These are phyloP conservation scores for Ptychoptera albimana DNA, from an alignment of 2,888 invertebrate species.

Conservation along the genomic window DNA sequence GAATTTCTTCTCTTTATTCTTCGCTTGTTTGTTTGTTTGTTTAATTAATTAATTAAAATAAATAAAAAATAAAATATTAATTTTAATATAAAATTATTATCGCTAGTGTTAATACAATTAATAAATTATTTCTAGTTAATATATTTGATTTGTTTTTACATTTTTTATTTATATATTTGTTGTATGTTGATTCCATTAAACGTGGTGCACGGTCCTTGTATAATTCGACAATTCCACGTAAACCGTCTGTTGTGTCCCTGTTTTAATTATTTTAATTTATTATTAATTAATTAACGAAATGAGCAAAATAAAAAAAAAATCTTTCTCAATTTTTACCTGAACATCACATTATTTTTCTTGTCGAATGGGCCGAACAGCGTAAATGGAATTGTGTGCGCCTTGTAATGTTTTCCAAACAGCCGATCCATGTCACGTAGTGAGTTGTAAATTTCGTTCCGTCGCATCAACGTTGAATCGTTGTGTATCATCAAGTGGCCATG, in stretches of 20 bases:
- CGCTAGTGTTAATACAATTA: too few species aligned
- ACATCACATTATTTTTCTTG: constrained; percentile 44
- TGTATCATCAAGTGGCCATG: constrained; percentile 50
- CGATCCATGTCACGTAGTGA: constrained; percentile 52
- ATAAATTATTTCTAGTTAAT: too few species aligned
- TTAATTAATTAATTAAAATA: too few species aligned
- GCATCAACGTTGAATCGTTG: constrained; percentile 36
- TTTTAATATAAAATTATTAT: too few species aligned
- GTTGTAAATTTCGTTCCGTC: constrained; percentile 51
- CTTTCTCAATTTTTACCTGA: constrained; percentile 20
- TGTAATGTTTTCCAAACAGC: constrained; percentile 47
- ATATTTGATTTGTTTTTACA: constrained; percentile 7
- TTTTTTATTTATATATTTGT: constrained; percentile 17
- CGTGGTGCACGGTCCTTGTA: constrained; percentile 20
- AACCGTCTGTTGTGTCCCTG: constrained; percentile 22
- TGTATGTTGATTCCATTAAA: constrained; percentile 24
- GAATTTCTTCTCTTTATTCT: too few species aligned
- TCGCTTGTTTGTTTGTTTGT: too few species aligned
- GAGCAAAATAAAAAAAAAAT: neutral
- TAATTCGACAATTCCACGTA: constrained; percentile 20
- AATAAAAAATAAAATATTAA: too few species aligned
- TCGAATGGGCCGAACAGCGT: constrained; percentile 55
- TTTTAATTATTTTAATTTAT: neutral
- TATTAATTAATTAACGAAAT: neutral
- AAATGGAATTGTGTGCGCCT: constrained; percentile 42